phyloP scores from a whole-genome alignment of 2,888 invertebrate genomes.

The Drosophila fungiperda region DNA sequence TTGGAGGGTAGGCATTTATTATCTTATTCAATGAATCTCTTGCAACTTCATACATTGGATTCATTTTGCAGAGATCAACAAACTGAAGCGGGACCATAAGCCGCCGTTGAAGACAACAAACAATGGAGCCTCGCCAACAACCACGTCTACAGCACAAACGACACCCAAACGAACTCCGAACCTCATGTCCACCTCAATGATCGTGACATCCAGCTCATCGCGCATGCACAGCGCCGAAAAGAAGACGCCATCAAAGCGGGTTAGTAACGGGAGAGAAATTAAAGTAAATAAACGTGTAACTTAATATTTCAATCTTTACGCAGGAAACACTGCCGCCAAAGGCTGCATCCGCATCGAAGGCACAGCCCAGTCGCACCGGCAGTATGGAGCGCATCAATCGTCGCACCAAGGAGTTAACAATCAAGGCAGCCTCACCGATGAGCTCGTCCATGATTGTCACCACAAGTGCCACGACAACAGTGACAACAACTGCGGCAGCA shows the following conservation, averaged over 20 bases:
- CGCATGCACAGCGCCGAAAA: slow-evolving; percentile 83
- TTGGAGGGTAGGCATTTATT: slow-evolving; percentile 77
- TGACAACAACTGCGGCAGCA: slow-evolving; percentile 25
- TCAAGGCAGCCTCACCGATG: slow-evolving; percentile 68
- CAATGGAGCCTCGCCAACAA: slow-evolving; percentile 66
- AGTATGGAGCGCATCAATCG: slow-evolving; percentile 70
- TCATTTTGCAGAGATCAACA: slow-evolving; percentile 77
- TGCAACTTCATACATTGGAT: not conserved
- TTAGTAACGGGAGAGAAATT: slow-evolving; percentile 42
- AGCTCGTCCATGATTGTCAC: slow-evolving; percentile 74
- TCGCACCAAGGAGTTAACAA: slow-evolving; percentile 45
- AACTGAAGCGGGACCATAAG: slow-evolving; percentile 85
- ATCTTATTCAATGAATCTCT: not conserved
- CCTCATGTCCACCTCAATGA: slow-evolving; percentile 83
- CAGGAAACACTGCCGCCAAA: slow-evolving; percentile 72
- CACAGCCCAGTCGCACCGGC: slow-evolving; percentile 61
- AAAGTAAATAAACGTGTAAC: not conserved
- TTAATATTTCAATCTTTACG: not conserved
- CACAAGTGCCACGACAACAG: slow-evolving; percentile 26
- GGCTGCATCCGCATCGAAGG: slow-evolving; percentile 70
- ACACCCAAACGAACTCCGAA: slow-evolving; percentile 85
- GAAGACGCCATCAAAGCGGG: slow-evolving; percentile 82
- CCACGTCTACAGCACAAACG: slow-evolving; percentile 83
- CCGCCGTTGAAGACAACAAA: slow-evolving; percentile 85
- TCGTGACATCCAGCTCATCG: slow-evolving; percentile 81